Evolutionary conservation across 1,140 invertebrate genomes (phyloP).

Genomic region (Bombus pyrosoma): DNA sequence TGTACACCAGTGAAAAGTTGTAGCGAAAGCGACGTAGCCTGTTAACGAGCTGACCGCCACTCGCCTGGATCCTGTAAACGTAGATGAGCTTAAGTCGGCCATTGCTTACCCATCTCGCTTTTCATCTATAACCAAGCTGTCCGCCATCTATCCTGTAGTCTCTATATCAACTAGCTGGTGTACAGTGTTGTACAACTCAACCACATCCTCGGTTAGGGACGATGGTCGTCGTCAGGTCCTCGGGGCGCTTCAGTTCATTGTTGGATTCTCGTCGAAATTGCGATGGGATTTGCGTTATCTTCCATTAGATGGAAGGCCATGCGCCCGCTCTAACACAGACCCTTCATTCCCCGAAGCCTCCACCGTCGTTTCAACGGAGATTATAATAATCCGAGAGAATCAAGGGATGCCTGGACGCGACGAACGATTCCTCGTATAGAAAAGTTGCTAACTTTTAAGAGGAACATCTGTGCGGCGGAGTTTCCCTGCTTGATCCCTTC

Average conservation of each 20-base stretch:
- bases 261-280: conserved; percentile 51
- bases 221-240: conserved; percentile 21
- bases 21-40: neutral
- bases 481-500: neutral
- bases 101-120: neutral
- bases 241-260: conserved; percentile 55
- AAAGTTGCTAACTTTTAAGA: neutral
- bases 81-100: conserved; percentile 40
- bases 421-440: neutral
- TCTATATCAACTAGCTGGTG: neutral
- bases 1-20: neutral
- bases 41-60: neutral
- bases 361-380: conserved; percentile 19
- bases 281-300: conserved; percentile 56
- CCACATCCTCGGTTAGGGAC: conserved; percentile 2
- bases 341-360: neutral
- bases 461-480: neutral
- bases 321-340: neutral
- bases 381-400: conserved; percentile 18
- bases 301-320: conserved; percentile 13
- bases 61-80: neutral
- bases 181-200: conserved; percentile 27
- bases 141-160: conserved; percentile 32
- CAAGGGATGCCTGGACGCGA: neutral
- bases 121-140: conserved; percentile 22